Evolutionary conservation across 2,797 vertebrate genomes (phyloP).

Genomic region (Channallabes apus): DNA sequence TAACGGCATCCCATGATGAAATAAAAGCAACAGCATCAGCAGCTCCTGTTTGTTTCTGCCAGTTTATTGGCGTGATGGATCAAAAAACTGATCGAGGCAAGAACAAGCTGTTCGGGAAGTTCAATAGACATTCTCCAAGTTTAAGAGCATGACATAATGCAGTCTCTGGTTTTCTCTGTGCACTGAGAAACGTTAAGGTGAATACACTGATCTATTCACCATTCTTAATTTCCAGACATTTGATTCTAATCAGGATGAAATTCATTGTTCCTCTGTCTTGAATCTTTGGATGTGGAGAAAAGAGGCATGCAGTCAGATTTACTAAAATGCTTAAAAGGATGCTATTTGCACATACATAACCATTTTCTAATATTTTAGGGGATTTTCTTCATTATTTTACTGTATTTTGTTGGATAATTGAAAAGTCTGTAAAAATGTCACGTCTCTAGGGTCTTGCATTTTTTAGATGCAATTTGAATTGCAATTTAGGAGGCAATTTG

Average conservation of each 20-base stretch:
- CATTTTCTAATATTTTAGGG: too few species aligned
- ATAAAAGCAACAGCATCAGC: neutral
- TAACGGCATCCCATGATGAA: neutral
- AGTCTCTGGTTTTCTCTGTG: neutral
- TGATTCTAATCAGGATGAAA: neutral
- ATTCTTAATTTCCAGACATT: neutral
- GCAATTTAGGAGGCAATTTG: neutral
- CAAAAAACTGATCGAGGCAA: neutral
- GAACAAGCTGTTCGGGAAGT: neutral
- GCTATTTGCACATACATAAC: too few species aligned
- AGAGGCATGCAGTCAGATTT: too few species aligned
- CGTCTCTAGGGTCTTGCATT: neutral
- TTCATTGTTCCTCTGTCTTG: neutral
- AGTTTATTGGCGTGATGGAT: neutral
- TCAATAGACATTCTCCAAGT: neutral
- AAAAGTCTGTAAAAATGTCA: neutral
- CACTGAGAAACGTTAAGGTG: neutral
- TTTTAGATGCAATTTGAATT: neutral
- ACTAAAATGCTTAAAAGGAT: too few species aligned
- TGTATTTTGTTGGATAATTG: neutral
- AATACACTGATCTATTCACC: neutral
- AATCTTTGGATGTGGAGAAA: neutral
- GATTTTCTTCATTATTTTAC: neutral
- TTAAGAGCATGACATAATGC: neutral
- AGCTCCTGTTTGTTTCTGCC: neutral